These are phyloP conservation scores for Malthinus seriepunctatus DNA, from an alignment of 2,888 invertebrate genomes.

Conservation along the genomic window DNA sequence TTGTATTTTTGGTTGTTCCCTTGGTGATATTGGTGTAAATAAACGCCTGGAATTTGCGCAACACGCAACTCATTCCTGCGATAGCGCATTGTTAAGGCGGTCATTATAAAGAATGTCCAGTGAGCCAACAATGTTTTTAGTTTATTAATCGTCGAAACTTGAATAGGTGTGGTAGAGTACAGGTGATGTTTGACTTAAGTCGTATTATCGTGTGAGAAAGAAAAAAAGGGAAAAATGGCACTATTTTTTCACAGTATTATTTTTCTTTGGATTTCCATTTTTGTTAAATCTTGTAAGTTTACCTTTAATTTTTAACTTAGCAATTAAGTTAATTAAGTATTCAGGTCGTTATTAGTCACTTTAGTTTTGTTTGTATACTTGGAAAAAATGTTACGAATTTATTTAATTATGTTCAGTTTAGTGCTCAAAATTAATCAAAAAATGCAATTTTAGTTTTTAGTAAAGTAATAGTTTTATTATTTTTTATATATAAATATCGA, in stretches of 20 bases:
- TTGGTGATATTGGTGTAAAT: slow-evolving; percentile 1
- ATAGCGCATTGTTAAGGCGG: slow-evolving; percentile 13
- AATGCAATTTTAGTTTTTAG: no score
- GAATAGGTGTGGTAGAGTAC: not conserved
- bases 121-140: not conserved
- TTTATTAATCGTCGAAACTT: not conserved
- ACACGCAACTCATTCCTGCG: slow-evolving; percentile 7
- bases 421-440: no score
- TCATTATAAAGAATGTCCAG: slow-evolving; percentile 10
- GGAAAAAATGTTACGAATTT: no score
- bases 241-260: not conserved
- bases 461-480: no score
- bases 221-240: not conserved
- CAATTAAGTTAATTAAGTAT: not conserved
- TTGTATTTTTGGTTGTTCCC: no score
- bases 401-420: no score
- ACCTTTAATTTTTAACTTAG: not conserved
- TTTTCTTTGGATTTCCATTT: not conserved
- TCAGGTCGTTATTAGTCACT: not conserved
- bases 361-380: not conserved
- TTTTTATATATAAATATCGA: no score
- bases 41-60: slow-evolving; percentile 12
- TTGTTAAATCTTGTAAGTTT: slow-evolving; percentile 1
- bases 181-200: not conserved
- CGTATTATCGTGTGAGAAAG: not conserved